A percentile compares a stretch with the other conserved stretches of the same genome.
phyloP scores from a whole-genome alignment of 2,888 invertebrate genomes.

The Catocala nupta region DNA sequence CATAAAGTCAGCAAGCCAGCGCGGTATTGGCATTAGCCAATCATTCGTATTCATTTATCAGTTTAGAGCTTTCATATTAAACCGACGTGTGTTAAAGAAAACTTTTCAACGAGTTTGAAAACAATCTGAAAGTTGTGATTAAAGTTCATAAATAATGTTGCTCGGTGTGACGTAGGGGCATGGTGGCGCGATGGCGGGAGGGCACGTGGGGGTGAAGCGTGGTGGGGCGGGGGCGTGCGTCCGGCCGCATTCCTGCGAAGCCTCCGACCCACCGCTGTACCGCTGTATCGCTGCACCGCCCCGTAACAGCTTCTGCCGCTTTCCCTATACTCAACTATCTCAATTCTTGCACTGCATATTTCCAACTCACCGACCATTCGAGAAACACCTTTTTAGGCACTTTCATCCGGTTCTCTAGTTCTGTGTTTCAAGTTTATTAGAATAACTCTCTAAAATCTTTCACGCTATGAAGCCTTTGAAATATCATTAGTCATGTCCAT shows the following conservation, averaged over 20 bases:
- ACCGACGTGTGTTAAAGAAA: background rate
- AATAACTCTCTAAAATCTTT: constrained; percentile 18
- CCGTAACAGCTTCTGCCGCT: constrained; percentile 62
- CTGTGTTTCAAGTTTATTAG: background rate
- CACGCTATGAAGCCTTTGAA: constrained; percentile 13
- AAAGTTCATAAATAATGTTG: constrained; percentile 49
- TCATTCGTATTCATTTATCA: background rate
- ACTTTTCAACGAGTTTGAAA: constrained; percentile 18
- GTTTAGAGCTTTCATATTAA: too few relatives aligned
- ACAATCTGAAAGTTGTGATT: constrained; percentile 45
- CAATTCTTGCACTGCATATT: constrained; percentile 47
- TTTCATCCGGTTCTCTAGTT: background rate
- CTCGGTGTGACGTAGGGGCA: too few relatives aligned
- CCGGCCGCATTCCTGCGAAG: constrained; percentile 83
- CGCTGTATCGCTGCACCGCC: constrained; percentile 31
- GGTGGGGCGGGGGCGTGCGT: constrained; percentile 50
- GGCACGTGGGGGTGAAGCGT: constrained; percentile 28
- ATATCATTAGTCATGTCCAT: constrained; percentile 12
- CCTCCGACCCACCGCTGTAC: constrained; percentile 71
- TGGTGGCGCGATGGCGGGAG: constrained; percentile 36
- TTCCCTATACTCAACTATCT: constrained; percentile 66
- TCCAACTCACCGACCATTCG: constrained; percentile 5
- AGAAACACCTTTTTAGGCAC: constrained; percentile 1
- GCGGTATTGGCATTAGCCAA: too few relatives aligned
- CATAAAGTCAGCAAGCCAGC: too few relatives aligned